Evolutionary conservation across 2,797 vertebrate species (phyloP).

Genomic region (Etheostoma nigrum): DNA sequence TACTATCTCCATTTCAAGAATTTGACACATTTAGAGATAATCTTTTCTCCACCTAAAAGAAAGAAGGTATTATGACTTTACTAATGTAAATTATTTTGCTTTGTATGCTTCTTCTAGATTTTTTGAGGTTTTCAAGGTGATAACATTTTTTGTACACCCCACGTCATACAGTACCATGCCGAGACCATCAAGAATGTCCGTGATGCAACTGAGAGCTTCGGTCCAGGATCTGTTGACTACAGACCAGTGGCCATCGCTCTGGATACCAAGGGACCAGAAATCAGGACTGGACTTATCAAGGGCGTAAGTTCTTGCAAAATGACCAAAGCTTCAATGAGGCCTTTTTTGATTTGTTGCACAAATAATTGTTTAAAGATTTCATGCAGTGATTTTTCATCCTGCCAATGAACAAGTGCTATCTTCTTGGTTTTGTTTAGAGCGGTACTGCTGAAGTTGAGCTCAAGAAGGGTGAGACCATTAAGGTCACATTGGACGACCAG

Average conservation of each 20-base stretch:
- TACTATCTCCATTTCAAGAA: background rate
- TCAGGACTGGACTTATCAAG: conserved; percentile 98
- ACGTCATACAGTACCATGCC: conserved; percentile 89
- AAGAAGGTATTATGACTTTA: background rate
- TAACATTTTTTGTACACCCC: background rate
- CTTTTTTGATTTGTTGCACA: background rate
- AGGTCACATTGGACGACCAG: conserved; percentile 91
- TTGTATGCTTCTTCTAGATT: background rate
- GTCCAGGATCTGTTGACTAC: conserved; percentile 90
- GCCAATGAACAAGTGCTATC: background rate
- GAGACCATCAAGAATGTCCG: conserved; percentile 97
- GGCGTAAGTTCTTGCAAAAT: conserved; percentile 88
- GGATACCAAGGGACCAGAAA: conserved; percentile 99
- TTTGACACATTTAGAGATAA: background rate
- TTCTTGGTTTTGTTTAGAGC: conserved; percentile 82
- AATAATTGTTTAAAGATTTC: background rate
- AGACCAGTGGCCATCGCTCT: conserved; percentile 95
- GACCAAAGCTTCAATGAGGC: background rate
- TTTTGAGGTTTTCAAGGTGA: background rate
- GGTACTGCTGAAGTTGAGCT: conserved; percentile 97
- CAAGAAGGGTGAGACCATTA: conserved; percentile 90
- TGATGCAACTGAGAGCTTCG: conserved; percentile 93
- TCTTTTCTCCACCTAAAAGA: background rate
- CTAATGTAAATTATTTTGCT: background rate
- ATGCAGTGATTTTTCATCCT: background rate